Percentiles rank a stretch among this genome's conserved stretches.
phyloP scores from a whole-genome alignment of 2,797 vertebrate genomes.

The Neosilurus mollespiculum region DNA sequence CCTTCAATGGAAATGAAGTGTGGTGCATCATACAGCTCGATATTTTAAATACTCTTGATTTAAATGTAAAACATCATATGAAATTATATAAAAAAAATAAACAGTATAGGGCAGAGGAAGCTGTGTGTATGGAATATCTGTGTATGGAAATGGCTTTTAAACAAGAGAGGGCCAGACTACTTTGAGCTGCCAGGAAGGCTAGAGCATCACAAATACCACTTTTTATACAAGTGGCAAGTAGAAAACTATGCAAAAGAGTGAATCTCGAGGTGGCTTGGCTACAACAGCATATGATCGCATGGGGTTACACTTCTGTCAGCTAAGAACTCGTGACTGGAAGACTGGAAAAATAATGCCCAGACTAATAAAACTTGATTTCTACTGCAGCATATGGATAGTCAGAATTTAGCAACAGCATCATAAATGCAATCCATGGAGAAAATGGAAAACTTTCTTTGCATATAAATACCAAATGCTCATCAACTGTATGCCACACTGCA shows the following conservation, averaged over 20 bases:
- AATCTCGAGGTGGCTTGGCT: neutral
- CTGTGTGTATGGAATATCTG: neutral
- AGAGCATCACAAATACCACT: neutral
- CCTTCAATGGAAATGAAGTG: too few species aligned
- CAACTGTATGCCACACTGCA: neutral
- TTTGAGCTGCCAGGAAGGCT: neutral
- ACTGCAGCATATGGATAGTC: neutral
- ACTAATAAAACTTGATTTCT: neutral
- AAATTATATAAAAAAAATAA: neutral
- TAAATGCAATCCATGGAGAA: neutral
- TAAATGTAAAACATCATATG: neutral
- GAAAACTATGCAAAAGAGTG: neutral
- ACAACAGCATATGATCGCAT: neutral
- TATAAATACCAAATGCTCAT: neutral
- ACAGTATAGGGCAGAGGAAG: neutral
- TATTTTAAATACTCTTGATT: neutral
- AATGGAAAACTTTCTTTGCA: neutral
- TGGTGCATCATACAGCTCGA: neutral
- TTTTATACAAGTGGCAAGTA: neutral
- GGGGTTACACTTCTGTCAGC: neutral
- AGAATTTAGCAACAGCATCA: slow-evolving; percentile 1
- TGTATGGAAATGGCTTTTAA: neutral
- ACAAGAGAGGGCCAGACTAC: neutral
- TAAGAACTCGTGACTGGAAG: too few species aligned
- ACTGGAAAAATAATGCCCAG: too few species aligned